A percentile compares a stretch with the other conserved stretches of the same genome.
Conservation (phyloP, 2,888 invertebrate genomes). For the Dicyrtoma fusca region DNA sequence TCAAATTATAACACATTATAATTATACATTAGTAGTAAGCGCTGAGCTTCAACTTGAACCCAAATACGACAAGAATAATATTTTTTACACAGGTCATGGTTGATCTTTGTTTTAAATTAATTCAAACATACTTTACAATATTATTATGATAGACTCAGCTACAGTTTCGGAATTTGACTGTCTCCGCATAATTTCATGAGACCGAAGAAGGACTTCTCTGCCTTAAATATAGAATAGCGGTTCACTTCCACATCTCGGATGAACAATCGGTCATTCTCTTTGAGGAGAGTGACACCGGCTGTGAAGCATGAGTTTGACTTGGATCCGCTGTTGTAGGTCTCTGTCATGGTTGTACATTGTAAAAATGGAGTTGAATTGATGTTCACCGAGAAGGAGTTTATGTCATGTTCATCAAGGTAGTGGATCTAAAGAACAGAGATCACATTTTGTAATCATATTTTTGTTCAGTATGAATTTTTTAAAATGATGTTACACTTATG, state of each 20-base stretch:
- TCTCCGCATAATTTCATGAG: constrained; percentile 69
- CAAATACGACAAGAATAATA: too few relatives aligned
- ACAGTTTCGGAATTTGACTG: constrained; percentile 18
- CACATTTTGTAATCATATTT: too few relatives aligned
- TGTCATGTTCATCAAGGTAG: constrained; percentile 76
- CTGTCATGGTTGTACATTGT: constrained; percentile 74
- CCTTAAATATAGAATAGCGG: constrained; percentile 71
- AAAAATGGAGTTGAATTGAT: constrained; percentile 68
- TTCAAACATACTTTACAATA: too few relatives aligned
- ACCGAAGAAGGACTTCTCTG: constrained; percentile 81
- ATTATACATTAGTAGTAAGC: too few relatives aligned
- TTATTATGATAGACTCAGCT: background rate
- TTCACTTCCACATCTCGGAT: constrained; percentile 72
- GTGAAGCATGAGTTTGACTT: constrained; percentile 78
- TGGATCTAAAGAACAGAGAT: constrained; percentile 68
- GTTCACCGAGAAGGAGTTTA: constrained; percentile 74
- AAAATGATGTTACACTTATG: too few relatives aligned
- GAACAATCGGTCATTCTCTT: constrained; percentile 69
- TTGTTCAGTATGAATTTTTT: too few relatives aligned
- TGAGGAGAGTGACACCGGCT: constrained; percentile 68
- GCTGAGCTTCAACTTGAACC: too few relatives aligned
- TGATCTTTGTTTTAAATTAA: too few relatives aligned
- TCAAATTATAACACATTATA: too few relatives aligned
- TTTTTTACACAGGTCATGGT: too few relatives aligned
- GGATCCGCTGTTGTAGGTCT: constrained; percentile 62